Base-by-base conservation (phyloP, 2,888 invertebrate genomes). In the Perizoma flavofasciatum region DNA sequence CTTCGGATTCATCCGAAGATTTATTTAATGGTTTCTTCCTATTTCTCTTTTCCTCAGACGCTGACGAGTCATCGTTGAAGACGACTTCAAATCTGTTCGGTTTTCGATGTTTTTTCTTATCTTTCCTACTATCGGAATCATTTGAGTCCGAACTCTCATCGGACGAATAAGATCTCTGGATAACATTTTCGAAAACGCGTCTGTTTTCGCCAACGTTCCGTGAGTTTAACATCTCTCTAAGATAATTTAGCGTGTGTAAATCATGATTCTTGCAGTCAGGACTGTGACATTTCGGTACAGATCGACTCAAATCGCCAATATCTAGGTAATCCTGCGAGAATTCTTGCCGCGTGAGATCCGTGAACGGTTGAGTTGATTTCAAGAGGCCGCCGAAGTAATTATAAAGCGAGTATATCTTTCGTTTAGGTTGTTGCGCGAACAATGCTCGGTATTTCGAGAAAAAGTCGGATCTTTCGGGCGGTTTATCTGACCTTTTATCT, bases 251-350 rank as follows among this genome's bases (percentile, higher is more conserved):
- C 41, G 9, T 41, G 9, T 41, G 41, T 5, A 10, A n/a, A n/a
- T 35, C 32, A 10, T 0, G 2, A 1, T 5, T 51, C 9, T 0
- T 56, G 5, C 76, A 39, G 22, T 73, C 43, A 7, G 51, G 65
- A 0, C 64, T 56, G 0, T n/a, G 5, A 6, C 44, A 49, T n/a
- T 11, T 7, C 0, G 10, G 4, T 10, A 51, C 32, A 0, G 47
- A 5, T 35, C 57, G 62, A 0, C 53, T 49, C 0, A 74, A 22
- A 0, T 72, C 66, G 0, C 53, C 53, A 0, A 77, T 5, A 22
- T 77, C 77, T 0, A 72, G 6, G 5, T 75, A 73, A 6, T 77
- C 75, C 5, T 68, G 62, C 0, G 71, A 65, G 4, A 74, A 65
- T 3, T 53, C 46, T 32, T 55, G 51, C 0, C 61, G 8, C 0